These are phyloP conservation scores for Philonicus albiceps DNA, from an alignment of 2,888 invertebrate genomes.

Conservation along the genomic window DNA sequence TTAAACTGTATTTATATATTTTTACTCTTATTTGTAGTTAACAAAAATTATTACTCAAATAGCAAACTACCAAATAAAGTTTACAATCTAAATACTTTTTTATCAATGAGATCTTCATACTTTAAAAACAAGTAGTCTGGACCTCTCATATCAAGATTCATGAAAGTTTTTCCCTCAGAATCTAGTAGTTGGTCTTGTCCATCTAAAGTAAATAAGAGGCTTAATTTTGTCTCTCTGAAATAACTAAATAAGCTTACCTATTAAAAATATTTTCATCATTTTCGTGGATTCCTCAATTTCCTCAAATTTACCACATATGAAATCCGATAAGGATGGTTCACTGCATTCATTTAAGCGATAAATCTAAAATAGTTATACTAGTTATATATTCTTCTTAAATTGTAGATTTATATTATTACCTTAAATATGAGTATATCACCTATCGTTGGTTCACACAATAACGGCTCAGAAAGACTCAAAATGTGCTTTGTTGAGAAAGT, in stretches of 20 bases:
- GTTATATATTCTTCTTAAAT: neutral
- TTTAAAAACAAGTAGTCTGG: neutral
- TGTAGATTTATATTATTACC: neutral
- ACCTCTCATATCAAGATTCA: neutral
- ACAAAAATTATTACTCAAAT: neutral
- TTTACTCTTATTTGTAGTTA: neutral
- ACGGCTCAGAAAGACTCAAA: neutral
- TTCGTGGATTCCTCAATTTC: neutral
- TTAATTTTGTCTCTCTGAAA: neutral
- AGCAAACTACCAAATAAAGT: neutral
- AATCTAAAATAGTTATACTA: neutral
- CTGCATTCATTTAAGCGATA: neutral
- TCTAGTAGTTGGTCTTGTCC: neutral
- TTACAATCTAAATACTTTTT: neutral
- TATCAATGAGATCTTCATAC: conserved; percentile 1
- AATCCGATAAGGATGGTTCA: neutral
- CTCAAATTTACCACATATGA: neutral
- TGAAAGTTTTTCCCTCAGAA: neutral
- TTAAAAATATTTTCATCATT: conserved; percentile 5
- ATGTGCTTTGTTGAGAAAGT: neutral
- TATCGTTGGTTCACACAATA: neutral
- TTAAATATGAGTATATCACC: conserved; percentile 2
- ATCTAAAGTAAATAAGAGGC: neutral
- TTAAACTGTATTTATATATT: neutral
- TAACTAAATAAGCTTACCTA: neutral